These are phyloP conservation scores for Exephanes ischioxanthus DNA, from an alignment of 2,888 invertebrate species.

Conservation along the genomic window DNA sequence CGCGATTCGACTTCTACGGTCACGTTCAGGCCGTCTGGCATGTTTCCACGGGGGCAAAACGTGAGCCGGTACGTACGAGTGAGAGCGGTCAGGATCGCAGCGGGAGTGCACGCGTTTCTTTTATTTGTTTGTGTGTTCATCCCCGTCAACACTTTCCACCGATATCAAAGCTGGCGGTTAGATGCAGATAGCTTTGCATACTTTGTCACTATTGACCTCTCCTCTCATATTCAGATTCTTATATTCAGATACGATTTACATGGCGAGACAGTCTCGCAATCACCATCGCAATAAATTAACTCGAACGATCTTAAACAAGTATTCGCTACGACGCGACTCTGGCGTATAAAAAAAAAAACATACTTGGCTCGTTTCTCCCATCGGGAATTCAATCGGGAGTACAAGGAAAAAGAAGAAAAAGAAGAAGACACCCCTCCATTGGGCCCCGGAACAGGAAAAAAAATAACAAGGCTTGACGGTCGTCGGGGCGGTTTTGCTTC, in stretches of 20 bases:
- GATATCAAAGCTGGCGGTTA: not conserved
- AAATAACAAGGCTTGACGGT: not conserved
- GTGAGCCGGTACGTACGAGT: conserved; percentile 39
- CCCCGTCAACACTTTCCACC: not conserved
- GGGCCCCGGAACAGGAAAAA: not conserved
- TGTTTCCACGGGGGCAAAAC: conserved; percentile 64
- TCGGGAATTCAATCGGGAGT: not conserved
- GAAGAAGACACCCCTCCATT: not conserved
- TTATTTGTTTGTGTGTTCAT: not conserved
- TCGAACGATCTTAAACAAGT: not conserved
- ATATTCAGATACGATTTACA: not conserved
- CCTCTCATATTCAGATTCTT: no score
- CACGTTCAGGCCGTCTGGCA: conserved; percentile 64
- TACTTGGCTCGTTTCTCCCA: not conserved
- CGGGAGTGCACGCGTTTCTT: not conserved
- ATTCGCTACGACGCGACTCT: not conserved
- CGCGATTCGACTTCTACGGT: conserved; percentile 61
- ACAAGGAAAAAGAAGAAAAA: not conserved
- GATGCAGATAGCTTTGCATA: not conserved
- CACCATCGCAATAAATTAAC: conserved; percentile 2
- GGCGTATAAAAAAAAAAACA: not conserved
- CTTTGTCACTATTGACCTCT: not conserved
- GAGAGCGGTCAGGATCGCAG: not conserved
- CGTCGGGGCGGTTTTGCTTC: not conserved
- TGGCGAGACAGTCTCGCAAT: not conserved